These are phyloP conservation scores for Melinaea menophilus DNA, from an alignment of 2,888 invertebrate species.

Conservation along the genomic window DNA sequence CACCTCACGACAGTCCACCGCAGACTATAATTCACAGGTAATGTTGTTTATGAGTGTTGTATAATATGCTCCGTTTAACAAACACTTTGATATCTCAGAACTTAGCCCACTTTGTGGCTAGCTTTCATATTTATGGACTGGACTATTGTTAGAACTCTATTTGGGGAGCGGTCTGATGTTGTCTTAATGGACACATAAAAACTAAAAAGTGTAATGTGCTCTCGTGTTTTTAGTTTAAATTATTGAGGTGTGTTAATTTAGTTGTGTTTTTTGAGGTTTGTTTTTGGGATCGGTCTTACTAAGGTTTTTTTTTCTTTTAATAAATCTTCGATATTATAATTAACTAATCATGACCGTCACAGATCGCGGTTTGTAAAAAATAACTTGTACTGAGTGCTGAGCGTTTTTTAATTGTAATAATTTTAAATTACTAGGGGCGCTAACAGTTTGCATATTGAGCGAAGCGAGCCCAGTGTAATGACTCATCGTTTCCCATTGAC, in stretches of 20 bases:
- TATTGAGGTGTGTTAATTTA: background rate
- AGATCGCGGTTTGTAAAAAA: no score
- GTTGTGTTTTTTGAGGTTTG: background rate
- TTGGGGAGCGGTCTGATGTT: slow-evolving; percentile 4
- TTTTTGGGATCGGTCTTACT: background rate
- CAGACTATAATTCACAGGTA: slow-evolving; percentile 68
- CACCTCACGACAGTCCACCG: slow-evolving; percentile 46
- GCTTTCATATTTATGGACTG: slow-evolving; percentile 7
- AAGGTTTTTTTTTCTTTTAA: background rate
- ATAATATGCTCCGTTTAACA: slow-evolving; percentile 42
- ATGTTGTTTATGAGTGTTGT: slow-evolving; percentile 55
- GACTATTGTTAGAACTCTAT: slow-evolving; percentile 5
- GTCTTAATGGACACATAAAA: slow-evolving; percentile 6
- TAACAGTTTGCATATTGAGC: no score
- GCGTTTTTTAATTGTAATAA: no score
- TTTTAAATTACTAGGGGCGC: no score
- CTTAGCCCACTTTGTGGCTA: slow-evolving; percentile 7
- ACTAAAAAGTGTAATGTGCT: slow-evolving; percentile 1
- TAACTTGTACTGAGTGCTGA: no score
- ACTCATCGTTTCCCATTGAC: no score
- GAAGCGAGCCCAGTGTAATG: no score
- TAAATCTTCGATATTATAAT: no score
- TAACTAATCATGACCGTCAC: no score
- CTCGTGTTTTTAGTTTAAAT: slow-evolving; percentile 2
- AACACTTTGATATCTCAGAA: slow-evolving; percentile 34